Evolutionary conservation across 2,113 vertebrate genomes (phyloP).

Genomic region (Chauna torquata): DNA sequence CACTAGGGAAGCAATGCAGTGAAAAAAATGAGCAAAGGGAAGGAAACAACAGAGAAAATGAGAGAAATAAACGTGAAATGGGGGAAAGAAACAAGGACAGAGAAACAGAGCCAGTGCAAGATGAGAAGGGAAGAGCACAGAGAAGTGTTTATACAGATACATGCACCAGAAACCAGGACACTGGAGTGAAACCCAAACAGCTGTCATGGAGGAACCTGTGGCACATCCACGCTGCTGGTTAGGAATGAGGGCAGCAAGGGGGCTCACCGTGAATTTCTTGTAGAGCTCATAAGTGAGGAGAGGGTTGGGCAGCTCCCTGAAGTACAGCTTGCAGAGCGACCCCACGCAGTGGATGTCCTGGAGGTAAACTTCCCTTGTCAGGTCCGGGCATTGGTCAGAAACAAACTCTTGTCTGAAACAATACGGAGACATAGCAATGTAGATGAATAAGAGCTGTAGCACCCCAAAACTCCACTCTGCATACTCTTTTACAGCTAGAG

Average conservation of each 20-base stretch:
- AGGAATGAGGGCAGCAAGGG: not conserved
- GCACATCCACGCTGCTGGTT: not conserved
- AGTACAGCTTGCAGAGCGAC: conserved; percentile 98
- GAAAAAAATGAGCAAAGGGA: not conserved
- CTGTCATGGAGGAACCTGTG: not conserved
- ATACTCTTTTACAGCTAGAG: not conserved
- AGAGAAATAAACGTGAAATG: not conserved
- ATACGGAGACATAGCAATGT: conserved; percentile 51
- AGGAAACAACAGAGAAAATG: conserved; percentile 7
- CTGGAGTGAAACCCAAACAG: not conserved
- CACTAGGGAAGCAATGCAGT: not conserved
- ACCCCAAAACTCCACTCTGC: not conserved
- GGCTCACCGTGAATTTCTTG: conserved; percentile 95
- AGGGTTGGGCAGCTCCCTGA: conserved; percentile 96
- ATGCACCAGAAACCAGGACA: not conserved
- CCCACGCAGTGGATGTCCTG: conserved; percentile 99
- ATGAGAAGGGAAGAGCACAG: not conserved
- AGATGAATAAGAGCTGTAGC: not conserved
- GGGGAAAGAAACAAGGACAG: not conserved
- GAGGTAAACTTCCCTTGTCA: conserved; percentile 96
- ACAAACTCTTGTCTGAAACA: conserved; percentile 94
- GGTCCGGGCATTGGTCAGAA: conserved; percentile 92
- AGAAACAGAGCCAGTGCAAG: not conserved
- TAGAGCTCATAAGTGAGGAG: conserved; percentile 98
- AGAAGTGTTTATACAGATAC: not conserved